Evolutionary conservation across 2,797 vertebrate genomes (phyloP), one percentile per base, ranked within the genome.

Genomic region (Natrix natrix): DNA sequence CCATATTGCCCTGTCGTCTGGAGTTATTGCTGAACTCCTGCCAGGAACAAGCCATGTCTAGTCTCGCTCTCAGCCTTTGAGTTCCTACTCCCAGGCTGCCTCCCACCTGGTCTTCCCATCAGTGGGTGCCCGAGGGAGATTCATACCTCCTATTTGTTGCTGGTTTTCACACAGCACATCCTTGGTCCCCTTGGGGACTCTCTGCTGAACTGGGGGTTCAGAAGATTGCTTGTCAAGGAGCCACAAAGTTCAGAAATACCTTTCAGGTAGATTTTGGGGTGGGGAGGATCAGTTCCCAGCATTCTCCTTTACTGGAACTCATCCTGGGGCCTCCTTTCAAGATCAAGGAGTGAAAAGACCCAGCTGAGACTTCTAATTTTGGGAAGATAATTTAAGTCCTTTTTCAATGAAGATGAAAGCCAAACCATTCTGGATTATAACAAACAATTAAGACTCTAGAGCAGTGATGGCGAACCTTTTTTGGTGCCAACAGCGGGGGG

Each of bases 31-130:
- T 93, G 93, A 78, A 89, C 93, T 66, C 59, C 59, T 93, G 93
- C 93, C 93, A 93, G 87, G 90, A 89, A 89, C 90, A 93, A 93
- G 93, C 90, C 89, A 87, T 93, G 93, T 91, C 93, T 93, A 16
- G 93, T 93, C 93, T 93, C 90, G 93, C 93, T 93, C 93, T 91
- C 93, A 93, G 93, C 87, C 87, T 91, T 86, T 89, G 90, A 93
- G 93, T 89, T 91, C 87, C 86, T 93, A 78, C 87, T 91, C 93
- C 93, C 93, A 93, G 93, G 93, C 93, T 93, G 93, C 93, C 93
- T 93, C 90, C 93, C 93, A 90, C 93, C 93, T 93, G 93, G 90
- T 74, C 90, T 93, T 91, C 93, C 93, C 93, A 52, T 54, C 93
- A 93, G 93, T 93, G 69, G 69, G 87, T 93, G 69, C 93, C 93